Evolutionary conservation across 2,797 vertebrate genomes (phyloP).

Genomic region (Steatocranus sp.): DNA sequence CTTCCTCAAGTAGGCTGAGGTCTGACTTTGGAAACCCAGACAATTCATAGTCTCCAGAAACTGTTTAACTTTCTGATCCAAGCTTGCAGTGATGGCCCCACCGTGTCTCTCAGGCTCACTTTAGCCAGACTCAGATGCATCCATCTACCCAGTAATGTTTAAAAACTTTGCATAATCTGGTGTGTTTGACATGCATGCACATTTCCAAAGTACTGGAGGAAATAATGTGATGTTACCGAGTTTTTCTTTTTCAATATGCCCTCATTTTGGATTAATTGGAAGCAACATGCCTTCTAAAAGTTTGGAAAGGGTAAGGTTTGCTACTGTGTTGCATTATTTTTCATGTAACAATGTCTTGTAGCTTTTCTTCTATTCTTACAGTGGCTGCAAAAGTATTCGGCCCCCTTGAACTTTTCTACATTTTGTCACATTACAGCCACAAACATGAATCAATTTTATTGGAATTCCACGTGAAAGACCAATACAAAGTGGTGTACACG

Average conservation of each 20-base stretch:
- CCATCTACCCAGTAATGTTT: background rate
- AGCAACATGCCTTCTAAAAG: background rate
- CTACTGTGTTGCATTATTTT: background rate
- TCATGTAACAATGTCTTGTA: background rate
- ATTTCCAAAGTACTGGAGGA: background rate
- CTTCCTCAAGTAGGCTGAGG: background rate
- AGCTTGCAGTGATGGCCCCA: background rate
- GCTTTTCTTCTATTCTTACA: background rate
- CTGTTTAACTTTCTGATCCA: background rate
- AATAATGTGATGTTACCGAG: background rate
- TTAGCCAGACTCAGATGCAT: background rate
- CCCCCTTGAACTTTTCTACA: no score
- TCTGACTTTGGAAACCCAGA: background rate
- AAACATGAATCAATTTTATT: no score
- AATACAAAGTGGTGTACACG: no score
- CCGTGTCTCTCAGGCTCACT: conserved; percentile 2
- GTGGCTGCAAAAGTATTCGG: no score
- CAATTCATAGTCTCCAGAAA: background rate
- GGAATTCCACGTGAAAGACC: no score
- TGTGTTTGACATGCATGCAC: background rate
- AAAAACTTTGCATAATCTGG: background rate
- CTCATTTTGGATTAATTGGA: background rate
- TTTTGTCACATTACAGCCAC: no score
- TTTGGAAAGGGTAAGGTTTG: background rate
- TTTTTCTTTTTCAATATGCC: background rate